phyloP scores from a whole-genome alignment of 1,140 invertebrate genomes.

The Pogonognathellus flavescens region DNA sequence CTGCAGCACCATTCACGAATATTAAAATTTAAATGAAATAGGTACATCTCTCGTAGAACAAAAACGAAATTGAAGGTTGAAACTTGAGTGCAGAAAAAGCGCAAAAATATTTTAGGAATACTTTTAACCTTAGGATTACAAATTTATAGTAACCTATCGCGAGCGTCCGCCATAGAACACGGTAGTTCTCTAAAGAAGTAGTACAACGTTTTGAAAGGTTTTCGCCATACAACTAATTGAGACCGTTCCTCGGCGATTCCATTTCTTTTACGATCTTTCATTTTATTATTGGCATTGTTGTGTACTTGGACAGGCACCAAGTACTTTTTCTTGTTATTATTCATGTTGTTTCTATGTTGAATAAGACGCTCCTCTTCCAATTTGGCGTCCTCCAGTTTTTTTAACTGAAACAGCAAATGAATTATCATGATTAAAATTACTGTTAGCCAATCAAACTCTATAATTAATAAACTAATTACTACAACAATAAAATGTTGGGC shows the following conservation, averaged over 20 bases:
- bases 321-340: constrained; percentile 43
- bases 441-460: too few species aligned
- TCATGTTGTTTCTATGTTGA: constrained; percentile 48
- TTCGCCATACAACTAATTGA: constrained; percentile 87
- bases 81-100: not conserved
- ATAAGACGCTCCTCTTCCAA: constrained; percentile 58
- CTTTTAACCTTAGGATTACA: too few species aligned
- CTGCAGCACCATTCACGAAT: too few species aligned
- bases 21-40: not conserved
- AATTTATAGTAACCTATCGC: constrained; percentile 54
- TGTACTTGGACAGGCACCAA: constrained; percentile 32
- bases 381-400: constrained; percentile 63
- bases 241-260: constrained; percentile 69
- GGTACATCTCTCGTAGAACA: not conserved
- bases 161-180: constrained; percentile 60
- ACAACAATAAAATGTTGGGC: too few species aligned
- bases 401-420: constrained; percentile 53
- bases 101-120: not conserved
- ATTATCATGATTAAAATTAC: too few species aligned
- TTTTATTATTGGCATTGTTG: constrained; percentile 54
- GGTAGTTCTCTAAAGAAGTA: constrained; percentile 85
- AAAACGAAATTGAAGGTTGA: not conserved
- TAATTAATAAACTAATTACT: too few species aligned
- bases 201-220: constrained; percentile 84
- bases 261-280: constrained; percentile 50